These are phyloP conservation scores for Antheraea pernyi DNA, from an alignment of 1,140 invertebrate species.

Conservation along the genomic window DNA sequence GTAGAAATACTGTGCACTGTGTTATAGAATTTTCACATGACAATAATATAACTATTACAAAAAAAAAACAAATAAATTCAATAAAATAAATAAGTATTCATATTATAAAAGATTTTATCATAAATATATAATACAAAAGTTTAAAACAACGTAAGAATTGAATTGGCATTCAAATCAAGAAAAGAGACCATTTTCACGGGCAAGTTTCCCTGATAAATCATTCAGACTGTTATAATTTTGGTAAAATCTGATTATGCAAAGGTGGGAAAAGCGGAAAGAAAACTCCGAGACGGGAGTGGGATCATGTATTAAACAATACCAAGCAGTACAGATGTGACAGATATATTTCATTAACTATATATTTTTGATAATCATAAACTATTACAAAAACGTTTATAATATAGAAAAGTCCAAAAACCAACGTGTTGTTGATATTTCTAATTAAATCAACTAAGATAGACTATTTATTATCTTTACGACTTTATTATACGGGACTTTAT, in stretches of 20 bases:
- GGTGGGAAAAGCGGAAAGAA: slow-evolving; percentile 33
- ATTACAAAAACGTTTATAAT: no score
- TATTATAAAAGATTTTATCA: neutral
- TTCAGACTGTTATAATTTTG: slow-evolving; percentile 54
- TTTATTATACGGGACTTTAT: no score
- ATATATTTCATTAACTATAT: neutral
- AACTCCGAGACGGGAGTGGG: slow-evolving; percentile 10
- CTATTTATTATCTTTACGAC: no score
- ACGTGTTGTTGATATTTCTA: no score
- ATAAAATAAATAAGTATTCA: neutral
- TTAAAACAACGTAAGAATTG: neutral
- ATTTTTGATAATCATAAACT: no score
- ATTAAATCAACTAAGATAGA: no score
- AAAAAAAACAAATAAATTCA: no score
- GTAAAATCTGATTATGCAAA: slow-evolving; percentile 55
- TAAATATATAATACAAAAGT: neutral
- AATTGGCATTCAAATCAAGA: slow-evolving; percentile 25
- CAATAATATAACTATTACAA: no score
- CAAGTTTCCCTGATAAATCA: slow-evolving; percentile 49
- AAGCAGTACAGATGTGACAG: neutral
- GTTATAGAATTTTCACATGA: no score
- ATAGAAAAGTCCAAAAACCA: no score
- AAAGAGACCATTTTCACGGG: slow-evolving; percentile 34
- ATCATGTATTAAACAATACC: neutral
- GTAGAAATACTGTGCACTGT: no score